A percentile compares a stretch with the other conserved stretches of the same genome.
phyloP scores from a whole-genome alignment of 2,797 vertebrate genomes.

The Distichodus sexfasciatus region DNA sequence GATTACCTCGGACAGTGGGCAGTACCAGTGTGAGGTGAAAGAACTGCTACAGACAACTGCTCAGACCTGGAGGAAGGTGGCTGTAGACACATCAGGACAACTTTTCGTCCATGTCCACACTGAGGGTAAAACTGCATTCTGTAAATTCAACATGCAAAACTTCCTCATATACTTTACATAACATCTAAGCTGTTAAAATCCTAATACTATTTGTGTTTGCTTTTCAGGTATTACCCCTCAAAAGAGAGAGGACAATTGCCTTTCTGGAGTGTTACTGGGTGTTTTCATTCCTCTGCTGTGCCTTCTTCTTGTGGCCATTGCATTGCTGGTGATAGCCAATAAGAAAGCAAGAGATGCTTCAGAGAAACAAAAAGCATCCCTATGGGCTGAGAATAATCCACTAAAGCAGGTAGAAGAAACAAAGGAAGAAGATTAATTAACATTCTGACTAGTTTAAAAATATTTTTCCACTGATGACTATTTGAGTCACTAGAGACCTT shows the following conservation, averaged over 20 bases:
- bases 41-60: slow-evolving; percentile 76
- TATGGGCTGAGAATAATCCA: slow-evolving; percentile 42
- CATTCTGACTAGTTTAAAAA: no score
- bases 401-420: neutral
- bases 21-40: slow-evolving; percentile 77
- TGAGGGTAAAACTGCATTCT: slow-evolving; percentile 21
- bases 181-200: neutral
- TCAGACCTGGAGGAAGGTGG: slow-evolving; percentile 66
- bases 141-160: neutral
- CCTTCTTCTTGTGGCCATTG: slow-evolving; percentile 41
- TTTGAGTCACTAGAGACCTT: no score
- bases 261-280: neutral
- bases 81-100: slow-evolving; percentile 65
- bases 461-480: no score
- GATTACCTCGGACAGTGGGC: slow-evolving; percentile 58
- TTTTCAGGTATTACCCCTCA: slow-evolving; percentile 17
- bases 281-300: slow-evolving; percentile 34
- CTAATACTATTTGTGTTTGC: neutral
- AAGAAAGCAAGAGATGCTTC: slow-evolving; percentile 3
- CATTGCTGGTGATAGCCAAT: slow-evolving; percentile 44
- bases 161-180: neutral
- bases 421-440: neutral
- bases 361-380: slow-evolving; percentile 15
- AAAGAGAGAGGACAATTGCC: neutral
- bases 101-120: slow-evolving; percentile 1